A percentile compares a stretch with the other conserved stretches of the same genome.
Evolutionary conservation across 2,888 invertebrate species (phyloP).

Genomic region (Drosophila helvetica): DNA sequence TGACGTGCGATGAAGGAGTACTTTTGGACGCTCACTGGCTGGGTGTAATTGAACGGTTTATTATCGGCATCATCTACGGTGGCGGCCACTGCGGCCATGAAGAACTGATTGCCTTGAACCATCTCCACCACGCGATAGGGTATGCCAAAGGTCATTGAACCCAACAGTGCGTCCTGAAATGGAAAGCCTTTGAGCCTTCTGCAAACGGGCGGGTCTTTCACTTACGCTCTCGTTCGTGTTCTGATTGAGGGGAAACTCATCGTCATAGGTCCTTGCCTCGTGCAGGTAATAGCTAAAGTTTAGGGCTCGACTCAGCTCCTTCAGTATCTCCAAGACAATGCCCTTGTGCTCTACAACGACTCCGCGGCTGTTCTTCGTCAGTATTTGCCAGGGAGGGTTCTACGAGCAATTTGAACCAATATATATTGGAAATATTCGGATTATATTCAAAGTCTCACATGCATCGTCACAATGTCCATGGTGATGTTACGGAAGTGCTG

Average conservation of each 20-base stretch:
- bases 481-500: conserved; percentile 91
- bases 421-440: conserved; percentile 47
- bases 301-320: conserved; percentile 89
- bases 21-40: conserved; percentile 90
- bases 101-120: conserved; percentile 77
- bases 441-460: conserved; percentile 86
- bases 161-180: conserved; percentile 70
- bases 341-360: conserved; percentile 86
- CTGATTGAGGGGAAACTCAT: conserved; percentile 40
- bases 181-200: neutral
- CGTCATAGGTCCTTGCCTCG: conserved; percentile 61
- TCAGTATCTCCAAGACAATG: conserved; percentile 91
- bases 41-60: conserved; percentile 89
- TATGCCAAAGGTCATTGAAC: conserved; percentile 78
- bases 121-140: conserved; percentile 76
- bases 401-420: conserved; percentile 81
- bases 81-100: conserved; percentile 82
- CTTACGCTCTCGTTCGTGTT: conserved; percentile 75
- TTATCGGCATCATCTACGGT: conserved; percentile 81
- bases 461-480: conserved; percentile 90
- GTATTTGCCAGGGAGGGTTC: conserved; percentile 95
- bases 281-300: conserved; percentile 88
- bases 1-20: conserved; percentile 92
- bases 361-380: conserved; percentile 86
- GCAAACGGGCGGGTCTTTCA: neutral